Conservation (phyloP, 2,113 vertebrate genomes). For the Nibea albiflora region DNA sequence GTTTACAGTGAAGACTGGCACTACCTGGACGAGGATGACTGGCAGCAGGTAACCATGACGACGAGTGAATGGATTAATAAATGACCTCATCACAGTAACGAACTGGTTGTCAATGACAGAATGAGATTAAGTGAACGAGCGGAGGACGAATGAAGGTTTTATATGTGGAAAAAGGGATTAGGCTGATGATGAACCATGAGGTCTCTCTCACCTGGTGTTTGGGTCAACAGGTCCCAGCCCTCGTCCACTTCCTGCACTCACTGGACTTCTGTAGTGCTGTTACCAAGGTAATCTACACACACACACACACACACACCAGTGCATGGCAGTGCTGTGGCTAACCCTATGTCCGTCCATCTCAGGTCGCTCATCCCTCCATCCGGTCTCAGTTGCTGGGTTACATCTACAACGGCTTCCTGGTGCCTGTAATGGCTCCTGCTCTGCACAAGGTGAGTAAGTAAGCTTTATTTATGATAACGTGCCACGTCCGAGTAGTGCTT, state of each 20-base stretch:
- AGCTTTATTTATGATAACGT: too few species aligned
- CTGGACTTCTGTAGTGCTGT: slow-evolving; percentile 96
- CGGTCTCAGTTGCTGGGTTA: slow-evolving; percentile 92
- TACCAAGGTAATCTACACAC: slow-evolving; percentile 86
- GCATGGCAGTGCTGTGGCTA: not conserved
- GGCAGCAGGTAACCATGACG: slow-evolving; percentile 81
- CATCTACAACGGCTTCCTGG: slow-evolving; percentile 97
- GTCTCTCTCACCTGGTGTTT: slow-evolving; percentile 4
- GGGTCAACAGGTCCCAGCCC: slow-evolving; percentile 84
- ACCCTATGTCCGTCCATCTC: not conserved
- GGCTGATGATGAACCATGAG: not conserved
- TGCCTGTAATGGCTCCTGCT: slow-evolving; percentile 95
- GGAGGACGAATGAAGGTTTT: not conserved
- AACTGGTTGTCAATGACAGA: too few species aligned
- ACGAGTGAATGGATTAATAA: not conserved
- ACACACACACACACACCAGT: slow-evolving; percentile 9
- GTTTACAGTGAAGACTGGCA: slow-evolving; percentile 94
- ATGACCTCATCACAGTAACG: too few species aligned
- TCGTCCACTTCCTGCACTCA: slow-evolving; percentile 96
- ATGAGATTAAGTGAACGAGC: not conserved
- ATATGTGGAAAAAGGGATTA: not conserved
- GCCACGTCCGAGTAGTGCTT: too few species aligned
- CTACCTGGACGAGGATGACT: slow-evolving; percentile 89
- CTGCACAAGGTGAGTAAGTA: slow-evolving; percentile 91
- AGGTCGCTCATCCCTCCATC: slow-evolving; percentile 94